phyloP scores from a whole-genome alignment of 2,888 invertebrate species.

The Cantharis rustica region DNA sequence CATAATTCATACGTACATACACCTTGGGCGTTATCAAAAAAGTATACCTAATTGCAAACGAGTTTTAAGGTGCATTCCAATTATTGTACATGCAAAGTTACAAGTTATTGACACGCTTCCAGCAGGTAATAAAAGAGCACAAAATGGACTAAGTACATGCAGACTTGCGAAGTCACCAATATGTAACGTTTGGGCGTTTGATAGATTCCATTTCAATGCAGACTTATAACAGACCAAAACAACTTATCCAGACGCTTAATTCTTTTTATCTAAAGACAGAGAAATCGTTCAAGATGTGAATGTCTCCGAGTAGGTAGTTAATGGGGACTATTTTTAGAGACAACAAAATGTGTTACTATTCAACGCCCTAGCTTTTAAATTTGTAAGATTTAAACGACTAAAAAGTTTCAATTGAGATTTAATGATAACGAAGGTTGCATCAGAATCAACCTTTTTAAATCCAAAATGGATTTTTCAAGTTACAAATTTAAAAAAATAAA shows the following conservation, averaged over 20 bases:
- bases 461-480: not conserved
- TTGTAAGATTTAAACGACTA: not conserved
- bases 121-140: not conserved
- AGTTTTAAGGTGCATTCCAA: constrained; percentile 1
- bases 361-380: constrained; percentile 9
- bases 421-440: not conserved
- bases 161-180: not conserved
- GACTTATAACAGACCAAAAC: not conserved
- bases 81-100: not conserved
- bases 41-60: not conserved
- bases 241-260: not conserved
- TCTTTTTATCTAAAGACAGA: constrained; percentile 4
- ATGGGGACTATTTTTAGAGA: constrained; percentile 21
- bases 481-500: too few species aligned
- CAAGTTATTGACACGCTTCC: constrained; percentile 5
- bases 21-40: not conserved
- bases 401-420: not conserved
- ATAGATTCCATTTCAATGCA: constrained; percentile 1
- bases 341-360: constrained; percentile 8
- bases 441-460: not conserved
- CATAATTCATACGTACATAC: not conserved
- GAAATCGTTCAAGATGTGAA: constrained; percentile 1
- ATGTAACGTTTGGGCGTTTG: constrained; percentile 7
- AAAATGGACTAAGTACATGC: constrained; percentile 6
- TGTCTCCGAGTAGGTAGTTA: constrained; percentile 25